phyloP scores from a whole-genome alignment of 2,888 invertebrate genomes.

The Drosophila mulleri region DNA sequence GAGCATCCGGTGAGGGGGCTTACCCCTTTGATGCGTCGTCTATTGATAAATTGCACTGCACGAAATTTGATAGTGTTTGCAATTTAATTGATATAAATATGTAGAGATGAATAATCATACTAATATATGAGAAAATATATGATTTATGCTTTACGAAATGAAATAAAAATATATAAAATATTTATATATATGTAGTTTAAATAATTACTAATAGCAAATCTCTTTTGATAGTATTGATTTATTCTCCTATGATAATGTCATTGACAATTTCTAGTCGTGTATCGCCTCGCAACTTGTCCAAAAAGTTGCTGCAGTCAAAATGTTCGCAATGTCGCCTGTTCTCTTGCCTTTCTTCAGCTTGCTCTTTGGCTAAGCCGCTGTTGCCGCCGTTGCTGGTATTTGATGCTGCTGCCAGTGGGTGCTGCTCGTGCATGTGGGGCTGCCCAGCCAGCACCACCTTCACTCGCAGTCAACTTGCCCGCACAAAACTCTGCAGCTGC shows the following conservation, averaged over 20 bases:
- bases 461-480: not conserved
- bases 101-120: not conserved
- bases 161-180: too few species aligned
- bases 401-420: constrained; percentile 49
- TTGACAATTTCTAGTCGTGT: constrained; percentile 22
- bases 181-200: too few species aligned
- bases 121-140: not conserved
- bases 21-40: constrained; percentile 60
- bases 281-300: constrained; percentile 20
- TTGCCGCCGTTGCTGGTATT: constrained; percentile 35
- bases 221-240: too few species aligned
- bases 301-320: constrained; percentile 49
- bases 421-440: constrained; percentile 8
- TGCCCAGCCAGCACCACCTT: constrained; percentile 1
- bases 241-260: too few species aligned
- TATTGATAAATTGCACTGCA: constrained; percentile 75
- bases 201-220: too few species aligned
- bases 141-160: not conserved
- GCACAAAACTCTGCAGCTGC: constrained; percentile 41
- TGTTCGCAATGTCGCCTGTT: constrained; percentile 57
- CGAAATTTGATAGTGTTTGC: constrained; percentile 4
- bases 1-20: constrained; percentile 39
- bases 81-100: not conserved
- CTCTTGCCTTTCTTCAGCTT: constrained; percentile 60
- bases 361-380: constrained; percentile 66